A percentile compares a stretch with the other conserved stretches of the same genome.
Evolutionary conservation across 2,113 vertebrate species (phyloP).

Genomic region (Hippolais icterina): DNA sequence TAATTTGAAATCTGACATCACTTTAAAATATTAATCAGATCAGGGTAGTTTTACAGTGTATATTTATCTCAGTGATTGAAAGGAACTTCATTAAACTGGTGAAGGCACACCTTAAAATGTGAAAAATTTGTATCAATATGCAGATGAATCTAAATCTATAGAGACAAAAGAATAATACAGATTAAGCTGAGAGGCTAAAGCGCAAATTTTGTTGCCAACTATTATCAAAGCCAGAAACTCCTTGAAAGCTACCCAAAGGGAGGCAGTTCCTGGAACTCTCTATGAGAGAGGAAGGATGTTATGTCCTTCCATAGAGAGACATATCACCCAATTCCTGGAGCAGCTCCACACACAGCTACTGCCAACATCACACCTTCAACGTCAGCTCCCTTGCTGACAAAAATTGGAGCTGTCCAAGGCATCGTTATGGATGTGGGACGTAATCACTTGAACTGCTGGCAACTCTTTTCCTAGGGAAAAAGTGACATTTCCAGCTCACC

Average conservation of each 20-base stretch:
- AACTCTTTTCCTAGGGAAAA: background rate
- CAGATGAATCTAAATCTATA: background rate
- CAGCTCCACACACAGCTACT: background rate
- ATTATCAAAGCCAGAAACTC: background rate
- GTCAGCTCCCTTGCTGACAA: background rate
- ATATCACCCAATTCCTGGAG: background rate
- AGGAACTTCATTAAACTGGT: background rate
- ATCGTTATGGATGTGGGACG: rapidly evolving
- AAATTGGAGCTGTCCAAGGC: background rate
- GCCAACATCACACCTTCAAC: background rate
- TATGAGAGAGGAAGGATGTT: background rate
- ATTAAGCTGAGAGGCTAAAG: background rate
- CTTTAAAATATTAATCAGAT: slow-evolving; percentile 63
- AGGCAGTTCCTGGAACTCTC: background rate
- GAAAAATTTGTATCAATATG: background rate
- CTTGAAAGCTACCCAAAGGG: background rate
- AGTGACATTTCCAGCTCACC: background rate
- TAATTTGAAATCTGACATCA: slow-evolving; percentile 67
- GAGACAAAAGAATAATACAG: background rate
- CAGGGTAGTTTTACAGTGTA: background rate
- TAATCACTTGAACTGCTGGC: background rate
- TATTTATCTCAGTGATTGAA: background rate
- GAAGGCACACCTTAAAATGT: background rate
- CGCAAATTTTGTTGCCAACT: background rate
- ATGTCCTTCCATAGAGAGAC: background rate